Evolutionary conservation across 2,113 vertebrate genomes (phyloP).

Genomic region (Grus americana): DNA sequence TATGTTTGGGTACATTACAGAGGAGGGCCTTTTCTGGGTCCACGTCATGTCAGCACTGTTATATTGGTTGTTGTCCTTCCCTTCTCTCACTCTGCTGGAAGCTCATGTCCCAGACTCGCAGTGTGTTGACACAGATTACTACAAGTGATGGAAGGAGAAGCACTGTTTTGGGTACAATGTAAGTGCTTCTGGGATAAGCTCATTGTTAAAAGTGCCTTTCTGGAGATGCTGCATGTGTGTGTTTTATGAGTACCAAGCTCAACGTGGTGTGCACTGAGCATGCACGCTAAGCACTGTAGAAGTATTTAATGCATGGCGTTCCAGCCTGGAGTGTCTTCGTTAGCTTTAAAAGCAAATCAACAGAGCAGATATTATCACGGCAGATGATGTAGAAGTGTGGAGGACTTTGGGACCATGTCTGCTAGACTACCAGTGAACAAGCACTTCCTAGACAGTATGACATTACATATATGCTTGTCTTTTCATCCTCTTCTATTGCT

Average conservation of each 20-base stretch:
- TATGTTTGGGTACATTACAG: background rate
- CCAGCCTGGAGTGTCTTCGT: background rate
- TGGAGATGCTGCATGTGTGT: background rate
- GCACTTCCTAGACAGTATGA: background rate
- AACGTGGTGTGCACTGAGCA: background rate
- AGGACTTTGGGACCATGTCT: background rate
- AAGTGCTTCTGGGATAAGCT: background rate
- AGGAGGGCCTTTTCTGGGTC: background rate
- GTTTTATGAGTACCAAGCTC: background rate
- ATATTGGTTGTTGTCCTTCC: background rate
- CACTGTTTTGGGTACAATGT: background rate
- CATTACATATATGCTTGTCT: background rate
- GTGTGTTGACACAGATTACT: background rate
- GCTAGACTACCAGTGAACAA: background rate
- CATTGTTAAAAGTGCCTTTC: background rate
- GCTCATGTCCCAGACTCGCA: background rate
- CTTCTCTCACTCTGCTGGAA: background rate
- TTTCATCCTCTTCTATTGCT: background rate
- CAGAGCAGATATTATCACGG: background rate
- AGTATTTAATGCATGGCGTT: background rate
- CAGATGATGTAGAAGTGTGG: background rate
- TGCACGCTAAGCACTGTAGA: background rate
- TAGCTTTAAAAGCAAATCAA: background rate
- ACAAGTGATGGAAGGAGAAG: background rate
- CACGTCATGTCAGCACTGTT: background rate